Evolutionary conservation across 2,113 vertebrate species (phyloP).

Genomic region (Accipiter cooperii): DNA sequence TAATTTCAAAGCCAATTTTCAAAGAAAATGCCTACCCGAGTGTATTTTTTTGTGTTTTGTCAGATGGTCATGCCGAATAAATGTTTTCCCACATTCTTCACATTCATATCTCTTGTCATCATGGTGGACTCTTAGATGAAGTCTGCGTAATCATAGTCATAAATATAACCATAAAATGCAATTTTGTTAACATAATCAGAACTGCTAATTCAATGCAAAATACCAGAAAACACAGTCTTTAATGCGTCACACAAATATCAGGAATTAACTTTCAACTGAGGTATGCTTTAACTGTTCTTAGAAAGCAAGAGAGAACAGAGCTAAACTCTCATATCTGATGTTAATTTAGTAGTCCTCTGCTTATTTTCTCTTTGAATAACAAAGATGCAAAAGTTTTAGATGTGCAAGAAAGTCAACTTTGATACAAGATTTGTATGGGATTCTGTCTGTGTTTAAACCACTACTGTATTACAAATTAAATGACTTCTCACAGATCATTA

Average conservation of each 20-base stretch:
- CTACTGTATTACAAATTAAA: neutral
- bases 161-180: neutral
- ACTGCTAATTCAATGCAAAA: neutral
- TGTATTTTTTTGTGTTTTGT: constrained; percentile 99
- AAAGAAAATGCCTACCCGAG: constrained; percentile 78
- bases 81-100: constrained; percentile 96
- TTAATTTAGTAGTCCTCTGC: neutral
- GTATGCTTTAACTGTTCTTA: neutral
- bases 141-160: constrained; percentile 66
- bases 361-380: neutral
- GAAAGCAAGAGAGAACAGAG: neutral
- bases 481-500: neutral
- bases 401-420: neutral
- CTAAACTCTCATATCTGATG: neutral
- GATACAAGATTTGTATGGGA: neutral
- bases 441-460: neutral
- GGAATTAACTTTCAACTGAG: neutral
- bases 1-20: neutral
- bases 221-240: neutral
- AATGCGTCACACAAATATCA: neutral
- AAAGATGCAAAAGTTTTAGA: neutral
- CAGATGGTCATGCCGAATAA: constrained; percentile 96
- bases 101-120: constrained; percentile 98
- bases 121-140: constrained; percentile 93
- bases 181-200: neutral